These are phyloP conservation scores for Schizopygopsis malacanthus DNA, from an alignment of 2,797 vertebrate genomes.

Conservation along the genomic window DNA sequence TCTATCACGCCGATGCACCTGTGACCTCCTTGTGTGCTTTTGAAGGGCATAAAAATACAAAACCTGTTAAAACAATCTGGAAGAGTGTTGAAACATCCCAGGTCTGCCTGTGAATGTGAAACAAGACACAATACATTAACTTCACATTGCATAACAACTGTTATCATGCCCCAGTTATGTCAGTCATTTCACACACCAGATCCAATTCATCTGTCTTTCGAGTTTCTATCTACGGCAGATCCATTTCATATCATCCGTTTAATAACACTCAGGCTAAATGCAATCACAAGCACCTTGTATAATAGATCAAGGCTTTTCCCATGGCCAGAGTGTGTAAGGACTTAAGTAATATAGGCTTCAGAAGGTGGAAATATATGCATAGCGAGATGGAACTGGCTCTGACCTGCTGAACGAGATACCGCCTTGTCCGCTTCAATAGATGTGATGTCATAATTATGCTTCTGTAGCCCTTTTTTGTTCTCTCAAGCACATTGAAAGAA, in stretches of 20 bases:
- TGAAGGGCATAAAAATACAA: constrained; percentile 27
- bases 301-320: constrained; percentile 23
- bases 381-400: neutral
- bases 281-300: constrained; percentile 4
- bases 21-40: constrained; percentile 60
- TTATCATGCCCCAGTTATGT: neutral
- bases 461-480: constrained; percentile 47
- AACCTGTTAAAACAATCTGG: constrained; percentile 1
- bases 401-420: constrained; percentile 33
- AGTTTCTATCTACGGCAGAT: neutral
- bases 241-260: neutral
- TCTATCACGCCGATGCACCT: constrained; percentile 70
- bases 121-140: constrained; percentile 1
- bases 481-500: constrained; percentile 32
- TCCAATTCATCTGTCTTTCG: neutral
- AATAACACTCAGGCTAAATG: neutral
- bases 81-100: neutral
- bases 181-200: constrained; percentile 20
- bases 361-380: constrained; percentile 8
- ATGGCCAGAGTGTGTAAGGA: constrained; percentile 3
- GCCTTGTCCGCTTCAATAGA: constrained; percentile 42
- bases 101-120: neutral
- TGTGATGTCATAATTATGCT: constrained; percentile 51
- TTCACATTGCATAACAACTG: constrained; percentile 16
- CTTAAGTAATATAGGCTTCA: constrained; percentile 13